These are phyloP conservation scores for Onchidella celtica DNA, from an alignment of 2,888 invertebrate species.

Conservation along the genomic window DNA sequence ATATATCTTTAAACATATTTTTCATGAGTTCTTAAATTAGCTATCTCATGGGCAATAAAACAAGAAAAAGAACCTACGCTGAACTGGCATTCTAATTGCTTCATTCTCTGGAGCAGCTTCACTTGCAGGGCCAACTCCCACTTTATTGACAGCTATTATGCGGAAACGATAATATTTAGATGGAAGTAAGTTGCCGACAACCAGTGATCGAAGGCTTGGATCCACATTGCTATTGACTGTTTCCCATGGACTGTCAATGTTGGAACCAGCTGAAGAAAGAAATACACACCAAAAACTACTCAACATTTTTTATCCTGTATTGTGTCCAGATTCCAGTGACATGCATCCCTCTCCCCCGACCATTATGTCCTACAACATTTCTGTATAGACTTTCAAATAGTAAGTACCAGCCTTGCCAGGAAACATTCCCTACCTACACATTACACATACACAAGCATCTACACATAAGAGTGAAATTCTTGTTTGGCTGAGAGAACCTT, in stretches of 20 bases:
- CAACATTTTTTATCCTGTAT: too few relatives aligned
- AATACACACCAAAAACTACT: too few relatives aligned
- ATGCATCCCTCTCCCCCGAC: too few relatives aligned
- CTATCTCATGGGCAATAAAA: too few relatives aligned
- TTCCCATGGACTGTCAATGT: conserved; percentile 58
- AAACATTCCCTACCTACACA: too few relatives aligned
- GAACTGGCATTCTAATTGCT: conserved; percentile 93
- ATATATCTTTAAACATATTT: background rate
- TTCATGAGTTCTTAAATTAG: background rate
- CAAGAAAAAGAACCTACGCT: conserved; percentile 86
- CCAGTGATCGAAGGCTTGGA: conserved; percentile 91
- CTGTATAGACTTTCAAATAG: too few relatives aligned
- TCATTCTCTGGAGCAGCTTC: conserved; percentile 91
- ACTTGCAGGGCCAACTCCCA: conserved; percentile 96
- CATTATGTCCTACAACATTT: too few relatives aligned
- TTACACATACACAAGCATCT: too few relatives aligned
- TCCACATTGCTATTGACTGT: conserved; percentile 92
- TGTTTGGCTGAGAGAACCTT: too few relatives aligned
- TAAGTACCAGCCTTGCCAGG: too few relatives aligned
- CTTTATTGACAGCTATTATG: conserved; percentile 97
- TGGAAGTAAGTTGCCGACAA: conserved; percentile 92
- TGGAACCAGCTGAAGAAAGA: conserved; percentile 48
- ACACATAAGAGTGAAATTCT: too few relatives aligned
- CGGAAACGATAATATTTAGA: conserved; percentile 97
- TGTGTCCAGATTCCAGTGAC: too few relatives aligned